Base-by-base conservation (phyloP, 2,113 vertebrate species). In the Scopus umbretta region DNA sequence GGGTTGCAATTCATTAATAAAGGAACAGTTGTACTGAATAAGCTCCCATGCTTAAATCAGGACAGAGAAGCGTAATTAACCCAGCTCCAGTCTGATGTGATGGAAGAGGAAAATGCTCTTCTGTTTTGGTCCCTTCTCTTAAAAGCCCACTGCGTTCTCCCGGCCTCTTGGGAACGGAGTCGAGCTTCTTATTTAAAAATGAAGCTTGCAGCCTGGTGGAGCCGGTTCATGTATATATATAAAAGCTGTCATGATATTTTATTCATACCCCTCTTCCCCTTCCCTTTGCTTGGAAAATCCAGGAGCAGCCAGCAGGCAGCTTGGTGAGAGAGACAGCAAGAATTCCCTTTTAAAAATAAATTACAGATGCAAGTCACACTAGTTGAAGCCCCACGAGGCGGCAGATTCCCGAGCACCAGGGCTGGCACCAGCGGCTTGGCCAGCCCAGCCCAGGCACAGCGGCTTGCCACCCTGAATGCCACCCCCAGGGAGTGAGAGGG, bases 181-280 rank as follows among this genome's bases (percentile, higher is more conserved):
- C 45, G 85, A 95, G 87, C 92, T 88, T 78, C 94, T 97, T 96
- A 93, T 97, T 96, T 94, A 94, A 95, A 97, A 97, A 94, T 79
- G 97, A 95, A 95, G 94, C 96, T 97, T 13, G 70, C 91, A 92
- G 93, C 82, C 96, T 52, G 92, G 80, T 25, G 19, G 80, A 95
- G 93, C 9, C 1, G 81, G 88, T 97, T 90, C 87, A 86, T 92
- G 95, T 91, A 75, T 95, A 92, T 96, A 91, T 96, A 97, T 92
- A 96, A 96, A 95, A 97, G 91, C 93, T 95, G 96, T 94, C 91
- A 90, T 50, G 87, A 97, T 97, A 97, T 97, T 97, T 97, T 97
- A 97, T 97, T 97, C 97, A 97, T 97, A 92, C 89, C 94, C 94
- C 88, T 97, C 88, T 93, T 95, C 94, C 94, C 91, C 93, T 97